phyloP scores from a whole-genome alignment of 2,113 vertebrate genomes.

The Sphaerodactylus townsendi region DNA sequence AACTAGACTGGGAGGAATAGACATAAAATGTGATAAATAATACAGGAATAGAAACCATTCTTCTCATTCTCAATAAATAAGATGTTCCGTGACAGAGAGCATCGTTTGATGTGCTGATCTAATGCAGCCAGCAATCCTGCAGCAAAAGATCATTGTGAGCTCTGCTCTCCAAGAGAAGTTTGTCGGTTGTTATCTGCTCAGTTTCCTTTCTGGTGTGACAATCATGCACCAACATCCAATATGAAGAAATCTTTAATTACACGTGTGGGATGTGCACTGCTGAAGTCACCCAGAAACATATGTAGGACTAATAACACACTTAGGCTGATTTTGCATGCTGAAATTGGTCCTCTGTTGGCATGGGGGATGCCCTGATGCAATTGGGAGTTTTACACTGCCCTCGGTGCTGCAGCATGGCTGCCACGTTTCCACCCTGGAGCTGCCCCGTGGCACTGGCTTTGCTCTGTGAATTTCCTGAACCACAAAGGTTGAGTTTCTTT shows the following conservation, averaged over 20 bases:
- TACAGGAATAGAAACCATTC: background rate
- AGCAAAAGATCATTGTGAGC: background rate
- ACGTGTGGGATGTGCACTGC: background rate
- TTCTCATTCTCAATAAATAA: background rate
- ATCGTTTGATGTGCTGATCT: background rate
- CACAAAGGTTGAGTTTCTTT: too few relatives aligned
- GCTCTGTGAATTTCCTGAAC: too few relatives aligned
- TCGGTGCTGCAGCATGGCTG: too few relatives aligned
- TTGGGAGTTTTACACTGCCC: too few relatives aligned
- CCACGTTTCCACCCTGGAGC: too few relatives aligned
- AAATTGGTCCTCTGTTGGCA: too few relatives aligned
- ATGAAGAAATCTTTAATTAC: background rate
- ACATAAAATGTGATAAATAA: background rate
- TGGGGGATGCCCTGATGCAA: too few relatives aligned
- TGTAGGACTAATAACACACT: too few relatives aligned
- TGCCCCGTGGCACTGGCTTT: too few relatives aligned
- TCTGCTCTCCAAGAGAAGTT: background rate
- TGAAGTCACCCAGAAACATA: background rate
- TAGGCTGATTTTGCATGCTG: too few relatives aligned
- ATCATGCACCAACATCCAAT: background rate
- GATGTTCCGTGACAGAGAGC: background rate
- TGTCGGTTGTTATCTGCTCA: background rate
- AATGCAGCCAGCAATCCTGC: background rate
- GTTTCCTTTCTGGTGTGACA: background rate
- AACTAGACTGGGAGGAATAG: too few relatives aligned